A percentile compares a stretch with the other conserved stretches of the same genome.
Evolutionary conservation across 2,888 invertebrate species (phyloP).

Genomic region (Adela reaumurella): DNA sequence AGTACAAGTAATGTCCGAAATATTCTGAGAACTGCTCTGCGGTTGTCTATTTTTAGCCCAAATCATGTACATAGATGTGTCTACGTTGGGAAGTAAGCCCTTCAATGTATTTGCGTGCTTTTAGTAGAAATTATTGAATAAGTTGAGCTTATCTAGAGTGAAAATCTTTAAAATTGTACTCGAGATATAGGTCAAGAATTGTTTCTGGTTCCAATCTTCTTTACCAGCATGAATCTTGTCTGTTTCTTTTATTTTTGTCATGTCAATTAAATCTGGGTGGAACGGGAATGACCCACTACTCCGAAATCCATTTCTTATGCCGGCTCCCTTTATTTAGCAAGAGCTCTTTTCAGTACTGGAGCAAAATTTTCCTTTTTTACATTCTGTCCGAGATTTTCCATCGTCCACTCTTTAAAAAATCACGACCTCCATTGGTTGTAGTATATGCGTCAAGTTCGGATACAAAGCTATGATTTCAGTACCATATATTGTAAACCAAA

Average conservation of each 20-base stretch:
- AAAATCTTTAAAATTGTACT: not conserved
- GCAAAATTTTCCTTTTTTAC: not conserved
- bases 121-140: not conserved
- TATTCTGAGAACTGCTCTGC: slow-evolving; percentile 2
- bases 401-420: slow-evolving; percentile 8
- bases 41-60: not conserved
- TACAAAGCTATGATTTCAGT: slow-evolving; percentile 9
- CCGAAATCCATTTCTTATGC: not conserved
- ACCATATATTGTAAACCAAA: slow-evolving; percentile 4
- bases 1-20: no score
- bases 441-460: slow-evolving; percentile 10
- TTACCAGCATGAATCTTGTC: slow-evolving; percentile 2
- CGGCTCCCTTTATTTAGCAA: not conserved
- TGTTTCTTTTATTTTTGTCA: not conserved
- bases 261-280: not conserved
- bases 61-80: not conserved
- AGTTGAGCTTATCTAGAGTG: not conserved
- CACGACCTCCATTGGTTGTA: slow-evolving; percentile 12
- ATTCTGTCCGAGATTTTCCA: slow-evolving; percentile 4
- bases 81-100: not conserved
- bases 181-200: not conserved
- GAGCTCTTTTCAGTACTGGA: not conserved
- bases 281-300: not conserved
- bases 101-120: not conserved
- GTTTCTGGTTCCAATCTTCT: not conserved